A percentile compares a stretch with the other conserved stretches of the same genome.
These are phyloP conservation scores for Zingel zingel DNA, from an alignment of 2,113 vertebrate species.

Conservation along the genomic window DNA sequence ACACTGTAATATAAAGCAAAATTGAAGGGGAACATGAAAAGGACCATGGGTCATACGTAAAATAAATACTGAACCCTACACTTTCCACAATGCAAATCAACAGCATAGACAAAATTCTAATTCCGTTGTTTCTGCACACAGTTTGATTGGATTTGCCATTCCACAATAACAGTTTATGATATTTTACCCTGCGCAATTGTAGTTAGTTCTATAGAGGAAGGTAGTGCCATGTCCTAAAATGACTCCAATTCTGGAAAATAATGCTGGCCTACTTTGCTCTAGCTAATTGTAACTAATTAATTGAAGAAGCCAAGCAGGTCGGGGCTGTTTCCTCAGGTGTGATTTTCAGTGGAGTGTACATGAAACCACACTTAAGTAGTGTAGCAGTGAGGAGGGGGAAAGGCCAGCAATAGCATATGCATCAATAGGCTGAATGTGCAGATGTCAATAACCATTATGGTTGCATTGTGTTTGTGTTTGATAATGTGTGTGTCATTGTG, in stretches of 20 bases:
- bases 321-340: not conserved
- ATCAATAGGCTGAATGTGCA: conserved; percentile 9
- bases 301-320: not conserved
- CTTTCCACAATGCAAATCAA: not conserved
- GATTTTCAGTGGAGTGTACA: not conserved
- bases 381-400: not conserved
- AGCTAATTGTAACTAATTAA: not conserved
- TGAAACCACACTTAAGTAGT: not conserved
- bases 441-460: conserved; percentile 30
- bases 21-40: not conserved
- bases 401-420: not conserved
- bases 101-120: not conserved
- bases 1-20: not conserved
- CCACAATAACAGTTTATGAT: not conserved
- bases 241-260: not conserved
- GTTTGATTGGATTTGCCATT: not conserved
- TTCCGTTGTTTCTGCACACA: not conserved
- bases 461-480: conserved; percentile 17
- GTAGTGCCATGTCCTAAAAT: not conserved
- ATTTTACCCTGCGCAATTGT: not conserved
- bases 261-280: not conserved
- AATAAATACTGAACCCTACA: not conserved
- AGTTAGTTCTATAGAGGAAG: too few species aligned
- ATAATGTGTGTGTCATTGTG: conserved; percentile 1
- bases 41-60: not conserved